These are phyloP conservation scores for Drosophila pandora DNA, from an alignment of 1,140 invertebrate species.

Conservation along the genomic window DNA sequence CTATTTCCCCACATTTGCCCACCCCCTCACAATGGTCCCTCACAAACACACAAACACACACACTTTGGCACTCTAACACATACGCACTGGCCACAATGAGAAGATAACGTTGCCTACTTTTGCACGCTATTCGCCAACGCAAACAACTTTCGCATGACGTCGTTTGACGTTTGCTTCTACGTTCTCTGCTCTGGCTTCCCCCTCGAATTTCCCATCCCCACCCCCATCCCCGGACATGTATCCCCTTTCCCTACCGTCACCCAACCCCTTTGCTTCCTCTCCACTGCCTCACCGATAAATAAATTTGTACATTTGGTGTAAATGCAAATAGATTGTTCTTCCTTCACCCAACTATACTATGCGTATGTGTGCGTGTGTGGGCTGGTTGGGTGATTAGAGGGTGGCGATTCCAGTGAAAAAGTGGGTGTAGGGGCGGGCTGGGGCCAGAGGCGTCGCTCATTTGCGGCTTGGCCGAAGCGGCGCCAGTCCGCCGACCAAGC, in stretches of 20 bases:
- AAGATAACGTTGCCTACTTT: constrained; percentile 79
- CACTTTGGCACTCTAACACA: neutral
- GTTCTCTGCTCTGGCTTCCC: neutral
- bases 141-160: constrained; percentile 76
- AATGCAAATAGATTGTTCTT: constrained; percentile 76
- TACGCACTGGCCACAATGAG: constrained; percentile 29
- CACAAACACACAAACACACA: constrained; percentile 9
- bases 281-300: constrained; percentile 64
- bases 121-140: constrained; percentile 70
- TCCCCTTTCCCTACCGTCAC: neutral
- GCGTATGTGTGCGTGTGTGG: constrained; percentile 1
- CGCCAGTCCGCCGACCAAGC: constrained; percentile 63
- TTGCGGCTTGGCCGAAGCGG: constrained; percentile 68
- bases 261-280: neutral
- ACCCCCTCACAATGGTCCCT: neutral
- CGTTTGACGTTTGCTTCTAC: constrained; percentile 44
- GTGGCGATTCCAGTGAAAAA: constrained; percentile 36
- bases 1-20: constrained; percentile 18
- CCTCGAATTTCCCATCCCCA: neutral
- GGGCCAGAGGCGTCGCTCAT: constrained; percentile 56
- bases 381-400: constrained; percentile 64
- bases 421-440: constrained; percentile 9
- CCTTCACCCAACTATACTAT: neutral
- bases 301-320: constrained; percentile 82
- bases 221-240: neutral